Evolutionary conservation across 2,113 vertebrate genomes (phyloP), one percentile per base, ranked within the genome.

Genomic region (Peromyscus polionotus): DNA sequence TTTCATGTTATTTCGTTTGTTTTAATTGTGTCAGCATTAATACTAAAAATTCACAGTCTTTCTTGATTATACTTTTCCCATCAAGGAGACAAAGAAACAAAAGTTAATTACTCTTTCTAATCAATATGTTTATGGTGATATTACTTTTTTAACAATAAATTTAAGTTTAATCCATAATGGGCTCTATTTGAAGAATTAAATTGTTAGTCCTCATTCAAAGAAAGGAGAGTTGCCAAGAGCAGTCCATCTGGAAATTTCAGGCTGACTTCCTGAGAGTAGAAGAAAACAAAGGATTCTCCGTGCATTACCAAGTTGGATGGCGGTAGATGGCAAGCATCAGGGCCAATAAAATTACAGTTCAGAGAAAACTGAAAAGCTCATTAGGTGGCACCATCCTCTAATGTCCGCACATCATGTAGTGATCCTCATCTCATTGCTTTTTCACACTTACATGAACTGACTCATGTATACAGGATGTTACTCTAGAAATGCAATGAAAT

Each of bases 341-440:
- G 17, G 33, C 4, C 48, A 67, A 36, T 31, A 14, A 24, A 54
- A 54, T 54, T 7, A 26, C 17, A 42, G 17, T 7, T 19, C 39
- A 7, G 5, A 83, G 13, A 63, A 79, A 75, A 36, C 26, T 17
- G 1, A 65, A 3, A 33, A 2, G 8, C 8, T 8, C 20, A 1
- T 22, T 61, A 39, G 13, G 22, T 31, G 10, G 16, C 2, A 61
- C 14, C 12, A 11, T 33, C 9, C 3, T 28, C 10, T 31, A 67
- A 6, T 26, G 11, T 16, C 39, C 20, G 19, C 7, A 13, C 1
- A 7, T 33, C 36, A 12, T 24, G 14, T 3, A 48, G 2, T 24
- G 63, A 79, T 17, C 2, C 2, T 51, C 2, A 45, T 8, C 45
- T 7, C 7, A 61, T 3, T 31, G 77, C 31, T n/a, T 0, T 7